Evolutionary conservation across 2,113 vertebrate genomes (phyloP), one percentile per base, ranked within the genome.

Genomic region (Perca flavescens): DNA sequence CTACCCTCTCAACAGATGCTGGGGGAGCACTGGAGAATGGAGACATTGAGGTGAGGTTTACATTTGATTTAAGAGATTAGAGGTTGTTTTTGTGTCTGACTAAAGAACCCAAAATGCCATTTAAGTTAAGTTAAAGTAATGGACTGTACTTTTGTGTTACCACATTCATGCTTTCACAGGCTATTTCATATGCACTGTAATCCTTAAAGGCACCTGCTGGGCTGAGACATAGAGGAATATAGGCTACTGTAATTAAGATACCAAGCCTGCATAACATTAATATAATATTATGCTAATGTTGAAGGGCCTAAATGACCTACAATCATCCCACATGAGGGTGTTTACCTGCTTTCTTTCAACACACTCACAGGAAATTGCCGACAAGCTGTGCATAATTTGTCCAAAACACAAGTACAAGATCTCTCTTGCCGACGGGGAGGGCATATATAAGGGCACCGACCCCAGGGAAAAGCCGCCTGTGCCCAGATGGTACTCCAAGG

Each of bases 331-430:
- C 62, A 66, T 47, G 3, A 67, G 36, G 40, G 53, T 74, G 49
- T 76, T 78, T 64, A 77, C 43, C 58, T 69, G 14, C 40, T 73
- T 69, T 77, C 46, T 86, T 82, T 77, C 56, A 63, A 82, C 69
- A 64, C 63, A n/a, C 53, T 60, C 47, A 5, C 89, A 99, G 97
- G 97, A 99, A 83, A 93, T 97, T 4, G 77, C 94, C 79, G 95
- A 96, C 88, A 96, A 95, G 83, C 71, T 96, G 0, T 99, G 98
- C 83, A 96, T 99, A 88, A 89, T 97, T 92, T 99, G 98, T 83
- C 97, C 98, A 14, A 98, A 96, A 89, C 98, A 99, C 94, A 97
- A 97, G 83, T 99, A 95, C 89, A 97, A 95, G 95, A 97, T 99
- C 86, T 93, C 95, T 75, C 85, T 99, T 85, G 93, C 95, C 64